Base-by-base conservation (phyloP, 2,888 invertebrate genomes). In the Diaprepes abbreviatus region DNA sequence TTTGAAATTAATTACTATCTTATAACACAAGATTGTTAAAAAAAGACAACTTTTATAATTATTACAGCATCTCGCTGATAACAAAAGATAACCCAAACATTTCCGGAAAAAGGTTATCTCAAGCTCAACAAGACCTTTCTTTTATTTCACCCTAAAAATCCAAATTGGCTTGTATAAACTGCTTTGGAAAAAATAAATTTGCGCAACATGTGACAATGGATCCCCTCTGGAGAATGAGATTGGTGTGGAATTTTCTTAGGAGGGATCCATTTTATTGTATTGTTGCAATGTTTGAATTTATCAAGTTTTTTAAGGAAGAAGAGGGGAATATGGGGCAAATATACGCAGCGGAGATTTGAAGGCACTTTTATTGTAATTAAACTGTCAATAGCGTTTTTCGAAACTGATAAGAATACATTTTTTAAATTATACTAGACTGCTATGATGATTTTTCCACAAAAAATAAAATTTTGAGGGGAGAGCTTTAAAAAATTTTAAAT, bases 151-250 rank as follows among this genome's bases (percentile, higher is more conserved):
- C 43, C 21, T 21, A 17, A 21, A 43, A 43, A 43, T 43, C 43
- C n/a, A 43, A 43, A 43, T 43, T 17, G 43, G 43, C 43, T 43
- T 43, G 43, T 43, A 43, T 43, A 43, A 43, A 43, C 17, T 43
- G 21, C 43, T 43, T 43, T 43, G 43, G 43, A 43, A 43, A 43
- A 43, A 43, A 43, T 43, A 43, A 19, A 43, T 43, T 19, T 43
- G 43, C 19, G 43, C 43, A 43, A 43, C 43, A 43, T 43, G 43
- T 43, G 43, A 43, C 43, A 43, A 43, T 43, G 10, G 43, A 19
- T 19, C 43, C 43, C 43, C 43, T 21, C 21, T 21, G 17, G 43
- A 43, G 43, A 43, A 43, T 43, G 17, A 43, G 19, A 43, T 43
- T 43, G 43, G 21, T 9, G 43, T 10, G 19, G 17, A 43, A 43